These are phyloP conservation scores for Collichthys lucidus DNA, from an alignment of 2,113 vertebrate genomes.

Conservation along the genomic window DNA sequence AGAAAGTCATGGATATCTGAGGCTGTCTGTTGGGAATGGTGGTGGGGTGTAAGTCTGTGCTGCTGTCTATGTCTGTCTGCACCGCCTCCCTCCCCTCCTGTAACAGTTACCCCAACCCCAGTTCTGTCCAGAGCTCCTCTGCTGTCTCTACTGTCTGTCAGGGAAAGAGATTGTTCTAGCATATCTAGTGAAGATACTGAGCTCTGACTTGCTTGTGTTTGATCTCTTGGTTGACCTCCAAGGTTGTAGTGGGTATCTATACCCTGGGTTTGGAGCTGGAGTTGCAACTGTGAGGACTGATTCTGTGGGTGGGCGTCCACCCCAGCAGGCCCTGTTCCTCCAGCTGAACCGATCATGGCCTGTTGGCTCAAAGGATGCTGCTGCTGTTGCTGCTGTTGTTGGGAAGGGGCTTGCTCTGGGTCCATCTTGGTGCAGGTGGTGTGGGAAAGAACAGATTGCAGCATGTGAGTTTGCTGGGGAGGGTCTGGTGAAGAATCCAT, in stretches of 20 bases:
- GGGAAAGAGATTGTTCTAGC: conserved; percentile 81
- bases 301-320: conserved; percentile 75
- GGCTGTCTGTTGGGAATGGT: conserved; percentile 71
- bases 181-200: conserved; percentile 80
- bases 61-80: conserved; percentile 76
- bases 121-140: conserved; percentile 71
- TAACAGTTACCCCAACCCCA: conserved; percentile 56
- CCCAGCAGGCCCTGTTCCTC: conserved; percentile 60
- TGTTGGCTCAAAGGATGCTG: conserved; percentile 81
- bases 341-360: conserved; percentile 75
- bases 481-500: conserved; percentile 83
- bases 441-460: conserved; percentile 89
- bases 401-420: conserved; percentile 60
- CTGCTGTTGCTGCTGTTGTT: conserved; percentile 70
- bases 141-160: conserved; percentile 65
- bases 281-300: conserved; percentile 85
- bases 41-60: conserved; percentile 82
- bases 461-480: conserved; percentile 82
- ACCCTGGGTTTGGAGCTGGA: conserved; percentile 85
- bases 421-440: conserved; percentile 84
- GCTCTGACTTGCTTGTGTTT: conserved; percentile 79
- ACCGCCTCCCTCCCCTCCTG: conserved; percentile 60
- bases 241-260: conserved; percentile 86
- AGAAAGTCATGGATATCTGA: conserved; percentile 82
- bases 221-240: conserved; percentile 72